Evolutionary conservation across 1,140 invertebrate genomes (phyloP).

Genomic region (Drosophila chauvacae): DNA sequence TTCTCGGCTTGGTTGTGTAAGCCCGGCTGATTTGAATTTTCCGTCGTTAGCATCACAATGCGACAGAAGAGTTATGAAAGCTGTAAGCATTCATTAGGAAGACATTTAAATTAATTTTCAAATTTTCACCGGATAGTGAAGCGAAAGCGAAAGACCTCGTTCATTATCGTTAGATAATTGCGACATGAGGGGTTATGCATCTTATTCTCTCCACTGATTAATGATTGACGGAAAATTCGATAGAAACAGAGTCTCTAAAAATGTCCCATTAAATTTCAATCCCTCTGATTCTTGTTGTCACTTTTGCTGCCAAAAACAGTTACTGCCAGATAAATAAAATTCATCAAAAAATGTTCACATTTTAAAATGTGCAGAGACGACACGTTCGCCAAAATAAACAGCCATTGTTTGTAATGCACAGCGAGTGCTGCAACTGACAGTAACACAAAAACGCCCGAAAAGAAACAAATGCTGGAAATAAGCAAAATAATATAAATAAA

Average conservation of each 20-base stretch:
- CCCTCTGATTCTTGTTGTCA: conserved; percentile 10
- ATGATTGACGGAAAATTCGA: neutral
- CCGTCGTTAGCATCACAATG: conserved; percentile 52
- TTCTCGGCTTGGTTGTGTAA: conserved; percentile 39
- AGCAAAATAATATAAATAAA: conserved; percentile 42
- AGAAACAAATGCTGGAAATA: conserved; percentile 23
- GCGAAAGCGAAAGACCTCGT: conserved; percentile 17
- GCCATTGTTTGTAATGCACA: conserved; percentile 31
- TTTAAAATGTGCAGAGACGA: conserved; percentile 21
- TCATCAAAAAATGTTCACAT: conserved; percentile 38
- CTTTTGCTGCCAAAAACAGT: conserved; percentile 38
- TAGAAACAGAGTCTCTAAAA: neutral
- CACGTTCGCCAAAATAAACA: conserved; percentile 28
- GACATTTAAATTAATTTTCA: conserved; percentile 77
- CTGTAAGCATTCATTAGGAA: conserved; percentile 69
- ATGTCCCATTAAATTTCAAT: conserved; percentile 8
- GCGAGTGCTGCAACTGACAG: conserved; percentile 61
- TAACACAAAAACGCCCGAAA: conserved; percentile 35
- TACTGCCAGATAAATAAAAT: conserved; percentile 24
- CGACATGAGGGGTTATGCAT: neutral
- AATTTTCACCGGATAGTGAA: neutral
- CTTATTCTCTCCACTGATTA: neutral
- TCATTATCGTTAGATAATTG: conserved; percentile 3
- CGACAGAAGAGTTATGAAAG: conserved; percentile 51
- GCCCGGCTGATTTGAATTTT: conserved; percentile 30